Evolutionary conservation across 2,797 vertebrate species (phyloP).

Genomic region (Hafferia zeledoni): DNA sequence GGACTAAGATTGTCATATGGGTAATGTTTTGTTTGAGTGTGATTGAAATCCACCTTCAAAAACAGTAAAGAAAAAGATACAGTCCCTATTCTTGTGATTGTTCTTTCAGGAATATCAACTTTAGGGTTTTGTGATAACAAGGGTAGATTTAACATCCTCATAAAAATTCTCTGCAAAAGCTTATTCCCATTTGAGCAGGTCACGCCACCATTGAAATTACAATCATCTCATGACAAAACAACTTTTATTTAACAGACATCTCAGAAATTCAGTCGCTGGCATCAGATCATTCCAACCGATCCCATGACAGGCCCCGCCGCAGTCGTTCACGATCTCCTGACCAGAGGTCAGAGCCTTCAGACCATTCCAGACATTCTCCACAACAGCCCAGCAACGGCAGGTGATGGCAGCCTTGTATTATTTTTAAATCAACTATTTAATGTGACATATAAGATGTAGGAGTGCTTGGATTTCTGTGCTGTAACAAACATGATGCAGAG

Average conservation of each 20-base stretch:
- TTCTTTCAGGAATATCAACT: neutral
- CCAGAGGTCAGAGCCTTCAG: constrained; percentile 93
- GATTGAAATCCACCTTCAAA: neutral
- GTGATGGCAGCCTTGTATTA: constrained; percentile 77
- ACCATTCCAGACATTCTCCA: constrained; percentile 95
- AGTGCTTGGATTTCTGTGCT: neutral
- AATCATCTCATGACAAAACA: constrained; percentile 65
- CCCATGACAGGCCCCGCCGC: constrained; percentile 91
- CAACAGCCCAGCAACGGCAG: constrained; percentile 97
- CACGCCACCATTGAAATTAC: constrained; percentile 53
- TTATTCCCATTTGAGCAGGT: constrained; percentile 50
- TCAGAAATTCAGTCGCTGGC: constrained; percentile 99
- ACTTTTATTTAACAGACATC: constrained; percentile 89
- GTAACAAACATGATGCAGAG: neutral
- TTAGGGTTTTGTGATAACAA: neutral
- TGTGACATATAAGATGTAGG: neutral
- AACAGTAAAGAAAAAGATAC: neutral
- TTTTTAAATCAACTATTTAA: constrained; percentile 18
- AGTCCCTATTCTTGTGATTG: neutral
- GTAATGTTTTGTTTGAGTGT: neutral
- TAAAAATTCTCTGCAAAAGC: constrained; percentile 25
- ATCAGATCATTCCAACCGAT: constrained; percentile 97
- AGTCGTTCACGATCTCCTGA: constrained; percentile 95
- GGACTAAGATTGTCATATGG: neutral
- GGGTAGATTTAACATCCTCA: constrained; percentile 21